A percentile compares a stretch with the other conserved stretches of the same genome.
Conservation (phyloP, 2,113 vertebrate species). For the Amphiprion ocellaris region DNA sequence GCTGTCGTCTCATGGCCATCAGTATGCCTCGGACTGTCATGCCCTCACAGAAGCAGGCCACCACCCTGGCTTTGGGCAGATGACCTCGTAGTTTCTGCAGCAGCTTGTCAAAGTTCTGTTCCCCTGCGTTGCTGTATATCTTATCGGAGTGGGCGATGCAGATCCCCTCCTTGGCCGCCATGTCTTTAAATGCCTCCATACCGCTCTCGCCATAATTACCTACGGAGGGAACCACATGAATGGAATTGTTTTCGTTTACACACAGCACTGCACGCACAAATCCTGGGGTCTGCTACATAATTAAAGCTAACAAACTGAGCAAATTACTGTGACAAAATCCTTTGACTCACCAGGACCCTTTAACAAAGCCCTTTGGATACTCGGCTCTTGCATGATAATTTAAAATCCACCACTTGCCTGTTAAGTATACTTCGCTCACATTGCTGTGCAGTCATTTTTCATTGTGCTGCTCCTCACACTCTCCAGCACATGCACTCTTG, state of each 20-base stretch:
- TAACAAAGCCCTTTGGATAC: too few species aligned
- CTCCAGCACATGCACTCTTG: neutral
- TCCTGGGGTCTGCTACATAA: neutral
- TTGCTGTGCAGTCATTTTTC: neutral
- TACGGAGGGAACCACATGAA: constrained; percentile 57
- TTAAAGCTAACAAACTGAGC: neutral
- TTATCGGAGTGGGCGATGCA: constrained; percentile 99
- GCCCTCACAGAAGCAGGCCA: constrained; percentile 98
- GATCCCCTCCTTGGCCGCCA: constrained; percentile 96
- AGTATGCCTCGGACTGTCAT: constrained; percentile 97
- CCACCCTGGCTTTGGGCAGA: constrained; percentile 95
- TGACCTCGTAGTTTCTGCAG: constrained; percentile 93
- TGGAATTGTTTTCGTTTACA: neutral
- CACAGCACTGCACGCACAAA: neutral
- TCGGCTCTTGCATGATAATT: neutral
- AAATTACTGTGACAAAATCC: neutral
- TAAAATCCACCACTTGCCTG: neutral
- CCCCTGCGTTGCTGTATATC: constrained; percentile 98
- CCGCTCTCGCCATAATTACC: constrained; percentile 99
- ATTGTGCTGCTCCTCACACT: neutral
- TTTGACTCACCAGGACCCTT: neutral
- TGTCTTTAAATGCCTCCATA: constrained; percentile 99
- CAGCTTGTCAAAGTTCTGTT: constrained; percentile 94
- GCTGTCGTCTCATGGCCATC: constrained; percentile 95
- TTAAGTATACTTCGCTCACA: neutral